Percentiles rank a stretch among this genome's conserved stretches.
phyloP scores from a whole-genome alignment of 2,888 invertebrate species.

The Homarus gammarus region DNA sequence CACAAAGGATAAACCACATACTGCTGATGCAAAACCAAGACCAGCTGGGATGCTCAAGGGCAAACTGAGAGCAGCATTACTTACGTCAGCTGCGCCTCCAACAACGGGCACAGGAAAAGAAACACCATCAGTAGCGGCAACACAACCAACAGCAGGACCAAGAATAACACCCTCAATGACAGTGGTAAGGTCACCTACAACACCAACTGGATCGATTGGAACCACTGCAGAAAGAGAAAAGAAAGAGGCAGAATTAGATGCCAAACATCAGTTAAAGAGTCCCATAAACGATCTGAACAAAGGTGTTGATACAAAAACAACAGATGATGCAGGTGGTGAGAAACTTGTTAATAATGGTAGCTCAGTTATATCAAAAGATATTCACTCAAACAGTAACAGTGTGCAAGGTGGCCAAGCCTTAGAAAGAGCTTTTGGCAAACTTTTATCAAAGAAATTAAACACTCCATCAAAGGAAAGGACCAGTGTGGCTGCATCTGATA shows the following conservation, averaged over 20 bases:
- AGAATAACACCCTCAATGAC: conserved; percentile 73
- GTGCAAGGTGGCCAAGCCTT: conserved; percentile 45
- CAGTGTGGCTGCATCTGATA: conserved; percentile 19
- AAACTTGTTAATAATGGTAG: conserved; percentile 40
- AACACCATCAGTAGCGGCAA: conserved; percentile 31
- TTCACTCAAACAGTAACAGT: conserved; percentile 49
- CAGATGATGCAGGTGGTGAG: conserved; percentile 26
- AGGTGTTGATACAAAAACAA: conserved; percentile 22
- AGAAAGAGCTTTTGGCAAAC: conserved; percentile 61
- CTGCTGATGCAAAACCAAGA: conserved; percentile 30
- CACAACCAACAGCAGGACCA: conserved; percentile 59
- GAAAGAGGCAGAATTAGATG: conserved; percentile 11
- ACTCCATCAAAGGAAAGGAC: conserved; percentile 19
- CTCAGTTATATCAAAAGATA: conserved; percentile 33
- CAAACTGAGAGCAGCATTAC: conserved; percentile 41
- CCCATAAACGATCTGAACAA: conserved; percentile 65
- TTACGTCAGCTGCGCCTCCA: conserved; percentile 10
- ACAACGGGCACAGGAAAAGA: background rate
- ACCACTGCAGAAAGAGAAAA: conserved; percentile 61
- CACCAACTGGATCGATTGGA: conserved; percentile 22
- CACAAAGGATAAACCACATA: background rate
- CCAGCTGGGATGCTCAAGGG: conserved; percentile 38
- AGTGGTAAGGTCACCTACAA: conserved; percentile 4
- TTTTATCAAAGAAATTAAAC: conserved; percentile 52
- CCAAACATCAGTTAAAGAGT: conserved; percentile 32